Evolutionary conservation across 2,797 vertebrate species (phyloP).

Genomic region (Chaunax sp.): DNA sequence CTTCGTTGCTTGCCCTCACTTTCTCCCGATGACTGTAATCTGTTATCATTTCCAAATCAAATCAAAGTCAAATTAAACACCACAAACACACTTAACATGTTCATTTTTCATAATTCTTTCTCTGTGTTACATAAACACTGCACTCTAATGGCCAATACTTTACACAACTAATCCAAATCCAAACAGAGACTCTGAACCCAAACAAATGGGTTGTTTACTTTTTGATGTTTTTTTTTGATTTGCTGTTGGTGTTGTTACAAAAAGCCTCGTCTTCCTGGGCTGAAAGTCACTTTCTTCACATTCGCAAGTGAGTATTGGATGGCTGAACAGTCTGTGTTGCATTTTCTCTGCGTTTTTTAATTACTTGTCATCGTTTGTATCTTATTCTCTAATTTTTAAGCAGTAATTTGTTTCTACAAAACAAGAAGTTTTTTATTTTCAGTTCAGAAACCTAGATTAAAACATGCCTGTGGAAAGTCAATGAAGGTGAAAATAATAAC

Average conservation of each 20-base stretch:
- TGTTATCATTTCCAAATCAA: background rate
- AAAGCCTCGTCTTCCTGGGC: background rate
- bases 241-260: background rate
- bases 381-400: background rate
- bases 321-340: background rate
- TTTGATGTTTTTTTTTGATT: background rate
- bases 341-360: background rate
- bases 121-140: background rate
- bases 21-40: background rate
- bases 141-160: background rate
- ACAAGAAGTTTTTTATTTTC: too few relatives aligned
- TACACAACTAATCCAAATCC: background rate
- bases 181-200: slow-evolving; percentile 55
- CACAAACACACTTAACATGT: background rate
- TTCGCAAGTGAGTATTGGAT: slow-evolving; percentile 31
- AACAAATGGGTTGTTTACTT: slow-evolving; percentile 34
- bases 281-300: slow-evolving; percentile 11
- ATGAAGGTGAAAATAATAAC: too few relatives aligned
- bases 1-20: background rate
- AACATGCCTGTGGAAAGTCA: too few relatives aligned
- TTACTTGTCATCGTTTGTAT: background rate
- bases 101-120: background rate
- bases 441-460: too few relatives aligned
- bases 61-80: background rate
- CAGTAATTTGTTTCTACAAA: background rate